Base-by-base conservation (phyloP, 1,140 invertebrate genomes). In the Calosoma granatense region DNA sequence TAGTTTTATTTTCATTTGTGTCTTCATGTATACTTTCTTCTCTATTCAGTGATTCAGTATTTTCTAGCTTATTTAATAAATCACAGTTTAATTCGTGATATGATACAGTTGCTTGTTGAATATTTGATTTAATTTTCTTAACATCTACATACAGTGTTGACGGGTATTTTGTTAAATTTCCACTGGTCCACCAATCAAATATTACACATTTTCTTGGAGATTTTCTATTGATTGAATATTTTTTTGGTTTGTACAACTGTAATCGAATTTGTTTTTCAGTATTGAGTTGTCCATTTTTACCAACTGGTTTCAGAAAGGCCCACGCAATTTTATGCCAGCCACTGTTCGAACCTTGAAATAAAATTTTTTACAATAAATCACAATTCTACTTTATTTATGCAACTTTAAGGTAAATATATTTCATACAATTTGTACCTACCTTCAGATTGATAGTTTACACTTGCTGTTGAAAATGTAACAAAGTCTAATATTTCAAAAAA, bases 281-380 rank as follows among this genome's bases (percentile, higher is more conserved):
- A 30, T 64, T 62, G 11, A 20, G 39, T 9, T 19, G 22, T 11
- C 30, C 22, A 39, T 57, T 23, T 51, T 23, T 20, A 56, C 55
- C 53, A 12, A 61, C 22, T n/a, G 60, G 64, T 59, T 65, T 65
- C 30, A 65, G 21, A 55, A 65, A 65, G 22, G 60, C 64, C 62
- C 62, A 64, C 22, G 58, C 60, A 30, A 65, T 53, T 55, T 53
- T 56, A 30, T 59, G 19, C n/a, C 21, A 36, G 12, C 47, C 39
- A 39, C 56, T 53, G 19, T 6, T 4, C 55, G 15, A 56, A 58
- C 41, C 41, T 47, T 47, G 47, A 59, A 26, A 51, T 36, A 9
- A 36, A 36, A n/a, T 36, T 36, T 36, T 9, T 9, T 36, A n/a
- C n/a, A 11, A 22, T 20, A 21, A n/a, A 3, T 54, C 22, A 22